Evolutionary conservation across 2,113 vertebrate genomes (phyloP).

Genomic region (Acrocephalus arundinaceus): DNA sequence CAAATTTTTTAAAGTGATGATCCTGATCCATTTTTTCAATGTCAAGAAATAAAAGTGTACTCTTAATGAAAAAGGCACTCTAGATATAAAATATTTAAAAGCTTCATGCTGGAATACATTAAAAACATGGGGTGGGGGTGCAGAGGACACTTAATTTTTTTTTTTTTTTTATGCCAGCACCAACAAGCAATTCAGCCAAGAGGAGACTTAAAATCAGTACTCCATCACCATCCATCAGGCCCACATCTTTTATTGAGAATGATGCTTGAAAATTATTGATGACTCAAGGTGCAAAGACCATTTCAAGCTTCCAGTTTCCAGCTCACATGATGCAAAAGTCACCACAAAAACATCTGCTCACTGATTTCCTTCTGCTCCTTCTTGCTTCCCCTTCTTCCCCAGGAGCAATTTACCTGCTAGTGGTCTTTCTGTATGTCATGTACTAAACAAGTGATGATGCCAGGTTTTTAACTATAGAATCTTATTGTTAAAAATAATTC

Average conservation of each 20-base stretch:
- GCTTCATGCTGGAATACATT: neutral
- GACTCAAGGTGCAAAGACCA: neutral
- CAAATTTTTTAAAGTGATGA: slow-evolving; percentile 31
- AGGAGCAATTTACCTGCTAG: neutral
- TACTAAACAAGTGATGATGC: neutral
- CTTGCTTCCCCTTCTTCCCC: neutral
- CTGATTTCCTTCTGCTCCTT: neutral
- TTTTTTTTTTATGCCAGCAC: neutral
- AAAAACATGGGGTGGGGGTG: neutral
- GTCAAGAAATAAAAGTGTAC: slow-evolving; percentile 15
- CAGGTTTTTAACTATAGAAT: neutral
- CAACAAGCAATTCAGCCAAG: neutral
- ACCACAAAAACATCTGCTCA: neutral
- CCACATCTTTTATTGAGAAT: neutral
- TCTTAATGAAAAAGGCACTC: slow-evolving; percentile 55
- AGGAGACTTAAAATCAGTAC: neutral
- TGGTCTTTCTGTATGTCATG: neutral
- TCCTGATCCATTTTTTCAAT: slow-evolving; percentile 37
- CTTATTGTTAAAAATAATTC: neutral
- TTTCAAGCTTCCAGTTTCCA: neutral
- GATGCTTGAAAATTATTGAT: slow-evolving; percentile 10
- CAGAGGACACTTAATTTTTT: neutral
- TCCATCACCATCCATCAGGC: neutral
- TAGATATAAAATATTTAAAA: slow-evolving; percentile 53
- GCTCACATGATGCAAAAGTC: neutral